Evolutionary conservation across 2,113 vertebrate species (phyloP), one percentile per base, ranked within the genome.

Genomic region (Camelus bactrianus): DNA sequence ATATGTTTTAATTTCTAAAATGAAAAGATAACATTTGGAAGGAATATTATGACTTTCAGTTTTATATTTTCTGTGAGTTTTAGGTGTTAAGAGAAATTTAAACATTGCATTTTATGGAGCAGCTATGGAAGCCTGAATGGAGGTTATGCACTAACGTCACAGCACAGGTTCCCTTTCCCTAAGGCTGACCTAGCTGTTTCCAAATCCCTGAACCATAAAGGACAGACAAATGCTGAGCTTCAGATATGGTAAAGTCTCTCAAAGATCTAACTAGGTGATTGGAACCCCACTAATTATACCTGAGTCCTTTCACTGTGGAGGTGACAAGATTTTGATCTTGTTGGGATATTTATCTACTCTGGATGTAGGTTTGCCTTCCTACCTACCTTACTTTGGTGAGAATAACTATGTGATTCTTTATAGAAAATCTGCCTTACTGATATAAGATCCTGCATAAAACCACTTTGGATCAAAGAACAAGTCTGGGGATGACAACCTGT

Each of bases 1-100:
- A 87, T 72, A 64, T 70, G 65, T 94, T 82, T 95, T 92, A 92
- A 89, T 97, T 93, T 20, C 17, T 56, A 32, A 93, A 94, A 35
- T 13, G 73, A 64, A 92, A 94, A 70, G 8, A n/a, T 58, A 65
- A 70, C 17, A 76, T 90, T 94, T 95, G 20, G 46, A 76, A 93
- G 24, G 28, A 94, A 93, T 38, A 70, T 70, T 75, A 50, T 20
- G 28, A 72, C 32, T 79, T 93, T 85, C 48, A 35, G 3, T 24
- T 86, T 89, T 73, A 88, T 69, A 42, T 42, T 90, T 42, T 26
- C 83, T 92, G 20, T 85, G 48, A 48, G 11, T 32, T 91, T 67
- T 64, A 94, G 11, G 15, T 48, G 17, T 64, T 84, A 62, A 58
- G 70, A 70, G 32, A 89, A 72, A 1, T 48, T 67, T 82, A 60